These are phyloP conservation scores for Plectrocnemia conspersa DNA, from an alignment of 1,140 invertebrate species.

Conservation along the genomic window DNA sequence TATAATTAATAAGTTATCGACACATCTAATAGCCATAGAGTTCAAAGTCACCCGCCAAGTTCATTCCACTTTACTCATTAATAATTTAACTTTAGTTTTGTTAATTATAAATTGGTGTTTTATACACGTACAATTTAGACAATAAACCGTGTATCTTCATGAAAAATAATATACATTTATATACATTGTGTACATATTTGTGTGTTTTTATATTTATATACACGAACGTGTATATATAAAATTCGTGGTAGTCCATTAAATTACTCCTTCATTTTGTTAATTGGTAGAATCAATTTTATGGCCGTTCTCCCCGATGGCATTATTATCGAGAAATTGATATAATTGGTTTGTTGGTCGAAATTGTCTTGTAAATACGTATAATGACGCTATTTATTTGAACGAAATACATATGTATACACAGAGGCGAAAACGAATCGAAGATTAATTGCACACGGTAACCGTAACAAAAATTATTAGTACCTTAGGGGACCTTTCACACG, in stretches of 20 bases:
- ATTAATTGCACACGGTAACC: no score
- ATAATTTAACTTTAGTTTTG: no score
- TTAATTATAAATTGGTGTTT: conserved; percentile 11
- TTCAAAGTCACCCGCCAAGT: no score
- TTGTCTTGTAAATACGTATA: conserved; percentile 25
- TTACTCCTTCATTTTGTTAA: conserved; percentile 27
- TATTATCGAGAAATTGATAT: conserved; percentile 27
- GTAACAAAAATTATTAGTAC: no score
- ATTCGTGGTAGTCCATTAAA: conserved; percentile 22
- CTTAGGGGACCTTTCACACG: no score
- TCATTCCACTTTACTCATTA: no score
- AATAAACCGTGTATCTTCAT: no score
- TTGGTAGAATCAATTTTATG: conserved; percentile 27
- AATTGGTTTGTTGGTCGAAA: conserved; percentile 26
- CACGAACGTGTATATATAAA: conserved; percentile 16
- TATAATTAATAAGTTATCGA: no score
- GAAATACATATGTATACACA: conserved; percentile 14
- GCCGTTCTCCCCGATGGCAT: conserved; percentile 18
- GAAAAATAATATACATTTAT: not conserved
- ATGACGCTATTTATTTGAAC: conserved; percentile 20
- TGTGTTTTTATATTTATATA: not conserved
- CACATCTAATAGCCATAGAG: no score
- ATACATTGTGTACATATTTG: not conserved
- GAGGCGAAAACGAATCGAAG: no score
- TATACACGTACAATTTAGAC: conserved; percentile 1